Evolutionary conservation across 2,113 vertebrate species (phyloP), one percentile per base, ranked within the genome.

Genomic region (Xyrauchen texanus): DNA sequence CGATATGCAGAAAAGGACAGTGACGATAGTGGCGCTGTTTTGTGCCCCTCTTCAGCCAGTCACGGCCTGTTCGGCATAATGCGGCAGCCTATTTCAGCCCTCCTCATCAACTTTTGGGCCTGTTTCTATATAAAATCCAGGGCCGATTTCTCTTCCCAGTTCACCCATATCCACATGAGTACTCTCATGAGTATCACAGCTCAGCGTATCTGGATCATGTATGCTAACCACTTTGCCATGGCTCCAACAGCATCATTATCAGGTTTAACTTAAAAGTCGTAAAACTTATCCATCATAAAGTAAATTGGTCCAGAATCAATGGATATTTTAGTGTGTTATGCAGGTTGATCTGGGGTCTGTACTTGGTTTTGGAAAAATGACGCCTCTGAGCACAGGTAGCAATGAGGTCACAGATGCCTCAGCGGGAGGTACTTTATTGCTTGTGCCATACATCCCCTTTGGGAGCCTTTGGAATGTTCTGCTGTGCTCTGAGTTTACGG

Each of bases 401-500:
- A 8, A 8, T 13, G 61, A 66, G 68, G 44, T 63, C 68, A 61
- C 53, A 74, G 12, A n/a, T 42, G 57, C n/a, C 63, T 57, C 16
- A 5, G 13, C 5, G 15, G 49, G 45, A 45, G 52, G 34, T 51
- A 49, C 58, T 21, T 70, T 34, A 66, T 55, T 57, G 42, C 61
- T 16, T n/a, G 66, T 57, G 7, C 52, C 65, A 71, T 61, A 61
- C 62, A 72, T 72, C 53, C 57, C 62, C 68, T 52, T 42, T 10
- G 63, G 63, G 52, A 79, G 47, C 62, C 68, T 52, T 42, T 10
- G 63, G 63, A 45, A 79, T 65, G 49, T 68, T 78, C 69, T 15
- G 42, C 55, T 63, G 53, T 77, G 61, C 42, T 71, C 11, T 60
- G 51, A 58, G 55, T 79, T 80, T 80, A 70, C n/a, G 57, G 68